Evolutionary conservation across 2,797 vertebrate genomes (phyloP).

Genomic region (Chiloscyllium punctatum): DNA sequence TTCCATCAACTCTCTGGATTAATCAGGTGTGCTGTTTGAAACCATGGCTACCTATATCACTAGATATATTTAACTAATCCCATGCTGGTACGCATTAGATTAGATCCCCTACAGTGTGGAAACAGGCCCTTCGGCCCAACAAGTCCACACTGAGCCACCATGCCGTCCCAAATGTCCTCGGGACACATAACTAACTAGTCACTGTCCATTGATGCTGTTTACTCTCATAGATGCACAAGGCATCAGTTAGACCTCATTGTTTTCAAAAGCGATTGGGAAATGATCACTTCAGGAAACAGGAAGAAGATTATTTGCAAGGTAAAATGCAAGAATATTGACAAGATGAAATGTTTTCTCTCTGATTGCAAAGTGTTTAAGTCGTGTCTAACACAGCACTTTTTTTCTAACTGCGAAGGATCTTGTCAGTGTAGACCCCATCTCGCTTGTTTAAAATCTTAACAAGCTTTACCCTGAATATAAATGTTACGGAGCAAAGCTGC

Average conservation of each 20-base stretch:
- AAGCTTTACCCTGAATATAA: no score
- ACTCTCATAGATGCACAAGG: background rate
- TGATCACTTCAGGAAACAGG: background rate
- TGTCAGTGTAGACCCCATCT: background rate
- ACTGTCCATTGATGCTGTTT: background rate
- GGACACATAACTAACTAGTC: background rate
- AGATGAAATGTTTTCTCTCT: background rate
- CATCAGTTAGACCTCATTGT: background rate
- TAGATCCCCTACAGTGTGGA: no score
- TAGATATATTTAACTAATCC: slow-evolving; percentile 22
- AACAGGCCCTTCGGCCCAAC: no score
- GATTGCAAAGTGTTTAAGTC: background rate
- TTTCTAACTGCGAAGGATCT: background rate
- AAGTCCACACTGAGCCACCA: no score
- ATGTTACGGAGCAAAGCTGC: background rate
- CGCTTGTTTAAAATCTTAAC: background rate
- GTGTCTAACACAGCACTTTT: background rate
- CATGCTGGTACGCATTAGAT: background rate
- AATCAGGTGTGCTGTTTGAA: background rate
- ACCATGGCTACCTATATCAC: background rate
- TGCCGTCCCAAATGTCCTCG: background rate
- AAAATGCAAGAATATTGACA: background rate
- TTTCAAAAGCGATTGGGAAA: background rate
- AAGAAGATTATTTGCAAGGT: background rate
- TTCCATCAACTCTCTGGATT: background rate